Evolutionary conservation across 2,113 vertebrate species (phyloP).

Genomic region (Calyptommatus sinebrachiatus): DNA sequence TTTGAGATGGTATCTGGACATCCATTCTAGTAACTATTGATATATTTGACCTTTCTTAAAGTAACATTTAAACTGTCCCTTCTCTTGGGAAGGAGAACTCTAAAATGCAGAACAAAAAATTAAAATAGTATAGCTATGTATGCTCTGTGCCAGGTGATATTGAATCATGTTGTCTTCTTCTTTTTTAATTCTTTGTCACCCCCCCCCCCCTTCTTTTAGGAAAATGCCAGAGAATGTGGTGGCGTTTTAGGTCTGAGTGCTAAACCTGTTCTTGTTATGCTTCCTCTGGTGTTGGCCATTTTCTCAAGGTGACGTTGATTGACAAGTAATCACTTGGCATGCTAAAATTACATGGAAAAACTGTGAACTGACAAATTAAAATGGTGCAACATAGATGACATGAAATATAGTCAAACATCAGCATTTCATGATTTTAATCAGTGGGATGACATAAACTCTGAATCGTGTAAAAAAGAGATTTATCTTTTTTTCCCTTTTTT

Average conservation of each 20-base stretch:
- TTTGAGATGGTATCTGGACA: too few species aligned
- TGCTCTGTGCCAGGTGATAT: background rate
- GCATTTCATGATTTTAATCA: slow-evolving; percentile 85
- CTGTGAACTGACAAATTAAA: slow-evolving; percentile 70
- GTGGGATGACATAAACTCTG: slow-evolving; percentile 80
- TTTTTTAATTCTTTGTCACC: slow-evolving; percentile 29
- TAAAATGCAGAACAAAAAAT: background rate
- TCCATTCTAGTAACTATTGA: too few species aligned
- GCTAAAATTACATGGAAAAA: slow-evolving; percentile 77
- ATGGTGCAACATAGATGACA: slow-evolving; percentile 77
- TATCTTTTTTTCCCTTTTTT: slow-evolving; percentile 77
- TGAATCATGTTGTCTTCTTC: background rate
- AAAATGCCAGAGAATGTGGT: slow-evolving; percentile 94
- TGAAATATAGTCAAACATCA: slow-evolving; percentile 78
- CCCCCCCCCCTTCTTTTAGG: slow-evolving; percentile 63
- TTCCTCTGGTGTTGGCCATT: slow-evolving; percentile 73
- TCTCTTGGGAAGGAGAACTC: background rate
- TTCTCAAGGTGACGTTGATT: slow-evolving; percentile 89
- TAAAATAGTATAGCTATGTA: background rate
- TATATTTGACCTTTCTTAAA: too few species aligned
- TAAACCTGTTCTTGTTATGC: slow-evolving; percentile 66
- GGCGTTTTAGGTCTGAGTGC: slow-evolving; percentile 75
- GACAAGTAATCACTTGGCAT: slow-evolving; percentile 75
- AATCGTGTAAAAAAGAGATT: slow-evolving; percentile 66
- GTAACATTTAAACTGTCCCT: too few species aligned